Evolutionary conservation across 2,797 vertebrate species (phyloP).

Genomic region (Typhlichthys eigenmanni): DNA sequence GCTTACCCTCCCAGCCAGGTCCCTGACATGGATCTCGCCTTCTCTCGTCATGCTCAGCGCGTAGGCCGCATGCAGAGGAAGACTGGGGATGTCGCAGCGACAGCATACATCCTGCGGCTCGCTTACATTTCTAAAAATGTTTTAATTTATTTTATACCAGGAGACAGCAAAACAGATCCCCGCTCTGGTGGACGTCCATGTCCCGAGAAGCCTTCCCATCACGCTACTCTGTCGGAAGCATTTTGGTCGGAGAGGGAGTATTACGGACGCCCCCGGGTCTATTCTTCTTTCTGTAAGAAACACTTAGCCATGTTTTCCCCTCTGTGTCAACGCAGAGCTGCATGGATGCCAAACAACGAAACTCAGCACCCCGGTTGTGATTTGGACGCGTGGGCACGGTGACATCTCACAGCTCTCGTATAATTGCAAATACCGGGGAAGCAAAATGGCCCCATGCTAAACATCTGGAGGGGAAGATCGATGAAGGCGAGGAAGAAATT

Average conservation of each 20-base stretch:
- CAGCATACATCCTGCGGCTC: no score
- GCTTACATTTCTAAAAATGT: no score
- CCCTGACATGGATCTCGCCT: constrained; percentile 65
- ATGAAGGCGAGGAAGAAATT: constrained; percentile 29
- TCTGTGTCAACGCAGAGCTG: constrained; percentile 15
- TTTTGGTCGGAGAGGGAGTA: constrained; percentile 8
- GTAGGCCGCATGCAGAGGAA: constrained; percentile 40
- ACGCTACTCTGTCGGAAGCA: constrained; percentile 7
- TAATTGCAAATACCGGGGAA: constrained; percentile 18
- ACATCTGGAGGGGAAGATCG: constrained; percentile 28
- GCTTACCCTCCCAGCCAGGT: constrained; percentile 41
- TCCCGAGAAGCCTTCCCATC: constrained; percentile 25
- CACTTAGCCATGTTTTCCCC: constrained; percentile 15
- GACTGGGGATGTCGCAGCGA: no score
- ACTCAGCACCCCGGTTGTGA: constrained; percentile 9
- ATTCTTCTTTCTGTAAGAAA: constrained; percentile 2
- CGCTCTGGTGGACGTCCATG: constrained; percentile 10
- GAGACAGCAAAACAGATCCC: constrained; percentile 10
- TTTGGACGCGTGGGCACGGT: not conserved
- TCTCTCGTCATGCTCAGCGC: constrained; percentile 52
- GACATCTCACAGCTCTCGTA: constrained; percentile 9
- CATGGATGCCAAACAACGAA: constrained; percentile 9
- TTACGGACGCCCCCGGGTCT: not conserved
- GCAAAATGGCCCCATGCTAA: constrained; percentile 10
- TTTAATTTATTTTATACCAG: not conserved